These are phyloP conservation scores for Diplosoma virens DNA, from an alignment of 23 tunicate species.

Conservation along the genomic window DNA sequence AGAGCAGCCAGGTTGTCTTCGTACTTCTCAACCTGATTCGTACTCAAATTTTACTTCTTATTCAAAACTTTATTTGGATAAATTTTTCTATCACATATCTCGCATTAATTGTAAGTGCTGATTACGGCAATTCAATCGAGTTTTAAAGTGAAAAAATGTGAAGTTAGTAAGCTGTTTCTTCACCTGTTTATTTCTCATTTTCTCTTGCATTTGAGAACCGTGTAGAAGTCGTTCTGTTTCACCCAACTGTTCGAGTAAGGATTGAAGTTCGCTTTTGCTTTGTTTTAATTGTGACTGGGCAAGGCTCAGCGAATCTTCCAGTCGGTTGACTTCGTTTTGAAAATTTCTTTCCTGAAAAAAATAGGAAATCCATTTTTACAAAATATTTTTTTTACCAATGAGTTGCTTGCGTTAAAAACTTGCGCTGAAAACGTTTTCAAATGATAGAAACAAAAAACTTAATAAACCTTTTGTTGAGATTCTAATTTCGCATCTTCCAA, in stretches of 20 bases:
- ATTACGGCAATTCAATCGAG: too few relatives aligned
- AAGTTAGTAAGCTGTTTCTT: too few relatives aligned
- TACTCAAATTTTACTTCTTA: too few relatives aligned
- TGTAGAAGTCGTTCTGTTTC: slow-evolving; percentile 28
- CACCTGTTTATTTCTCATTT: slow-evolving; percentile 46
- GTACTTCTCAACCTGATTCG: slow-evolving; percentile 48
- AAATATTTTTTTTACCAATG: too few relatives aligned
- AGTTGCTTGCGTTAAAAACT: too few relatives aligned
- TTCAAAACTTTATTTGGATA: too few relatives aligned
- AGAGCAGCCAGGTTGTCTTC: slow-evolving; percentile 49
- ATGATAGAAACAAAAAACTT: too few relatives aligned
- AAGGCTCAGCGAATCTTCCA: slow-evolving; percentile 51
- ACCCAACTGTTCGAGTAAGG: slow-evolving; percentile 26
- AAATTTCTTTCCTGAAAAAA: slow-evolving; percentile 24
- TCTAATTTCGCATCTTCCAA: slow-evolving; percentile 52
- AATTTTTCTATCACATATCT: too few relatives aligned
- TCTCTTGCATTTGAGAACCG: slow-evolving; percentile 33
- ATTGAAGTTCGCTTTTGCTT: slow-evolving; percentile 4
- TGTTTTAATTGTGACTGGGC: slow-evolving; percentile 27
- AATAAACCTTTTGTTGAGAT: slow-evolving; percentile 56
- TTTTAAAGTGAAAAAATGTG: too few relatives aligned
- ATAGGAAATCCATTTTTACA: too few relatives aligned
- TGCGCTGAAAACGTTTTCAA: too few relatives aligned
- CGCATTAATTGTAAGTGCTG: too few relatives aligned
- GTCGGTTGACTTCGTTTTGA: slow-evolving; percentile 26